Evolutionary conservation across 2,797 vertebrate genomes (phyloP).

Genomic region (Pantherophis vulpinus): DNA sequence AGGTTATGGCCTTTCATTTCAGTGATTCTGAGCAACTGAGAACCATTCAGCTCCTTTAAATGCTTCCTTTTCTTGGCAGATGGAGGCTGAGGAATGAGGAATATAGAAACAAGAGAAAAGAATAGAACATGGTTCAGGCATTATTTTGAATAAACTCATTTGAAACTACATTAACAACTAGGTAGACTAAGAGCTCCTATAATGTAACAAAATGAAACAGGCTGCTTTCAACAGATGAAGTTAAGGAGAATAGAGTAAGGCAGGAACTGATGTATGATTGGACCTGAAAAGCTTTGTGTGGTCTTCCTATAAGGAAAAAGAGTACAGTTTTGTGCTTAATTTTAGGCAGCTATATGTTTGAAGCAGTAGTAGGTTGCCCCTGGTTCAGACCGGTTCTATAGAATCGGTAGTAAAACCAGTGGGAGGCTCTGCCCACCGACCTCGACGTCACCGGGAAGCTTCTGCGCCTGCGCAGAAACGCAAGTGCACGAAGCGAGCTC

Average conservation of each 20-base stretch:
- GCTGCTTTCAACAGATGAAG: neutral
- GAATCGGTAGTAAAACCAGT: no score
- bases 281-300: neutral
- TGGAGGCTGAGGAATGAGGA: neutral
- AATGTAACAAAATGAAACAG: neutral
- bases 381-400: no score
- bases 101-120: neutral
- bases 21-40: neutral
- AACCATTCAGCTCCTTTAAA: neutral
- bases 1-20: neutral
- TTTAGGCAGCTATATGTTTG: neutral
- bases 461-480: no score
- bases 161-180: neutral
- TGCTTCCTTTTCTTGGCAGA: neutral
- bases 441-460: no score
- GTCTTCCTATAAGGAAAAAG: neutral
- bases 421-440: no score
- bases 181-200: neutral
- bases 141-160: neutral
- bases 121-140: neutral
- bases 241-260: neutral
- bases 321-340: neutral
- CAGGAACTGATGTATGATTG: neutral
- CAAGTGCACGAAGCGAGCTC: no score
- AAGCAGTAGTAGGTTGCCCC: no score